A percentile compares a stretch with the other conserved stretches of the same genome.
Conservation (phyloP, 2,888 invertebrate genomes). For the Andrena hattorfiana region DNA sequence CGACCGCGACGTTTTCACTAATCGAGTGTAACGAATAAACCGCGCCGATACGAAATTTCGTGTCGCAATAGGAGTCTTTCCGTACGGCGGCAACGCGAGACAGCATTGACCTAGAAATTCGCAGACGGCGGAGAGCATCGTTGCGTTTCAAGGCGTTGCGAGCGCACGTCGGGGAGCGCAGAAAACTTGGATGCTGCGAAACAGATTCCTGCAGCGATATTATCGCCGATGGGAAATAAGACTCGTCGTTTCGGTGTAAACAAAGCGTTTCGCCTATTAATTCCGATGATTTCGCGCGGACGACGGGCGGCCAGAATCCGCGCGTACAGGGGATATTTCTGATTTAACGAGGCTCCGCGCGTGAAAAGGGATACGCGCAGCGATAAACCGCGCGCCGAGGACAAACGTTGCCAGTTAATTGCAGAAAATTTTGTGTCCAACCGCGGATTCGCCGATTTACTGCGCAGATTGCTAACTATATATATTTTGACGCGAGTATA, state of each 20-base stretch:
- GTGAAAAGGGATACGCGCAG: constrained; percentile 10
- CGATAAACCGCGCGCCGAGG: constrained; percentile 41
- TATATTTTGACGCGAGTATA: constrained; percentile 67
- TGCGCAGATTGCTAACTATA: constrained; percentile 61
- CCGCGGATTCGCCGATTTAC: constrained; percentile 50
- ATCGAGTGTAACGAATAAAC: too few species aligned
- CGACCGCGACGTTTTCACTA: too few species aligned
- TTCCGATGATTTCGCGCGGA: background rate
- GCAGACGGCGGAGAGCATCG: constrained; percentile 61
- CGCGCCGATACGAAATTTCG: background rate
- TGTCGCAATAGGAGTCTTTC: constrained; percentile 19
- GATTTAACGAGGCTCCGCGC: constrained; percentile 29
- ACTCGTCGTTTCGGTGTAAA: too few species aligned
- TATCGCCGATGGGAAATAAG: too few species aligned
- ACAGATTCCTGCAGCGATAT: too few species aligned
- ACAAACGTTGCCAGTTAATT: constrained; percentile 45
- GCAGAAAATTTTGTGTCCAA: constrained; percentile 52
- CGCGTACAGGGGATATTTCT: constrained; percentile 24
- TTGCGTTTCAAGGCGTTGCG: constrained; percentile 55
- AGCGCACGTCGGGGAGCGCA: constrained; percentile 10
- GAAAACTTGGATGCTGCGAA: constrained; percentile 8
- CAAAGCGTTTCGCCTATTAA: background rate
- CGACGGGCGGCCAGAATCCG: background rate
- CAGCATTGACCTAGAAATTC: constrained; percentile 76
- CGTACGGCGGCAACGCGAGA: constrained; percentile 48